These are phyloP conservation scores for Psittacara wagleri DNA, from an alignment of 2,113 vertebrate species.

Conservation along the genomic window DNA sequence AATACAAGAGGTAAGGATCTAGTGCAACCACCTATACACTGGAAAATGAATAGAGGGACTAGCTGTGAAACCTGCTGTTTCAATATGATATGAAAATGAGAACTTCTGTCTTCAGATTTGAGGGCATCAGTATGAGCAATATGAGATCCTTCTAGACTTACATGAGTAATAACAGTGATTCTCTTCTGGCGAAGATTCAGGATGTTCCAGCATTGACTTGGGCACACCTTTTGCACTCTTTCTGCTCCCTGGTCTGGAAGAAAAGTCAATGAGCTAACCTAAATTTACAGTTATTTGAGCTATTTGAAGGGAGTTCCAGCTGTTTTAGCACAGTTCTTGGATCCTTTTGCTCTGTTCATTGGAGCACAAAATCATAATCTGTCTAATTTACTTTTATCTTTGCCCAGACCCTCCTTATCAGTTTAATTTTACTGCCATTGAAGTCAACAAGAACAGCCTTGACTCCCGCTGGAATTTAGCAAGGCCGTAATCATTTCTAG, in stretches of 20 bases:
- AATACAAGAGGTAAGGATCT: neutral
- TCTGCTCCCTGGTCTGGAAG: neutral
- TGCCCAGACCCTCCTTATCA: neutral
- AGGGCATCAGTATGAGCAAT: neutral
- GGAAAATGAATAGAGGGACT: neutral
- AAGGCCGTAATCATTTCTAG: neutral
- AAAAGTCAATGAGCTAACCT: neutral
- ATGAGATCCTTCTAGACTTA: neutral
- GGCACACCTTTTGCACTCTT: neutral
- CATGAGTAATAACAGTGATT: neutral
- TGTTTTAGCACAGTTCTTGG: neutral
- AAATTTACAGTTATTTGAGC: neutral
- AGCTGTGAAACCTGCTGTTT: neutral
- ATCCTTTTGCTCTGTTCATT: neutral
- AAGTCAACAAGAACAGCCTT: constrained; percentile 9
- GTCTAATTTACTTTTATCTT: neutral
- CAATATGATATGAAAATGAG: neutral
- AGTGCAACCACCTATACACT: neutral
- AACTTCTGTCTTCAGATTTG: neutral
- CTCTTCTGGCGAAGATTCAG: neutral
- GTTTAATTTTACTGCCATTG: neutral
- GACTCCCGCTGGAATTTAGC: neutral
- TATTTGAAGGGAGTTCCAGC: neutral
- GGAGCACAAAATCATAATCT: neutral
- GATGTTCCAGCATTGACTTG: neutral